Evolutionary conservation across 2,113 vertebrate species (phyloP).

Genomic region (Solenodon paradoxus): DNA sequence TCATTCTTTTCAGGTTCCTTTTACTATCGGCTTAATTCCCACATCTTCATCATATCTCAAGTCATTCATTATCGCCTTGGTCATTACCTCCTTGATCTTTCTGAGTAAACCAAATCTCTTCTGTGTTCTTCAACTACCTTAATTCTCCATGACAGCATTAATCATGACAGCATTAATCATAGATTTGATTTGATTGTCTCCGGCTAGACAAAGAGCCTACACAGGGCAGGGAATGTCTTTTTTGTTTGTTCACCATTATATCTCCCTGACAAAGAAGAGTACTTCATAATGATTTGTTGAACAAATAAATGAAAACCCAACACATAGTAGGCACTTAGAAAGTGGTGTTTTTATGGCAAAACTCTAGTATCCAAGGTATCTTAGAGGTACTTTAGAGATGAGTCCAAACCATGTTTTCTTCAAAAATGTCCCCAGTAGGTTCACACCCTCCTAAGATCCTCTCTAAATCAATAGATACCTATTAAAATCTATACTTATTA

Average conservation of each 20-base stretch:
- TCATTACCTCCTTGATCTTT: neutral
- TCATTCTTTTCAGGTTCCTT: neutral
- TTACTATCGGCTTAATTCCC: too few species aligned
- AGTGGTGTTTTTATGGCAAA: neutral
- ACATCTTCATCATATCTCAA: neutral
- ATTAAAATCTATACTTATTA: neutral
- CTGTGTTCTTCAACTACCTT: neutral
- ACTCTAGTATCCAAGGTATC: neutral
- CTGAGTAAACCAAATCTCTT: neutral
- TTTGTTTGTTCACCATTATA: neutral
- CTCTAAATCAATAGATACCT: neutral
- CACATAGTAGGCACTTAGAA: neutral
- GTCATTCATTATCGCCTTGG: neutral
- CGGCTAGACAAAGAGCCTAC: neutral
- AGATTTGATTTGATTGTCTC: neutral
- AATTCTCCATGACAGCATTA: neutral
- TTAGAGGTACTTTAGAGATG: neutral
- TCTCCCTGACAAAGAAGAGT: neutral
- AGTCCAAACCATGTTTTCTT: neutral
- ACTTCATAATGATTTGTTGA: neutral
- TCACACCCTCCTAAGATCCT: neutral
- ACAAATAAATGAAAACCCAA: neutral
- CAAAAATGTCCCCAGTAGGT: neutral
- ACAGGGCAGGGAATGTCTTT: neutral
- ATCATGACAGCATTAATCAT: accelerated